Conservation (phyloP, 2,797 vertebrate genomes). For the Pangasius mekongensis region DNA sequence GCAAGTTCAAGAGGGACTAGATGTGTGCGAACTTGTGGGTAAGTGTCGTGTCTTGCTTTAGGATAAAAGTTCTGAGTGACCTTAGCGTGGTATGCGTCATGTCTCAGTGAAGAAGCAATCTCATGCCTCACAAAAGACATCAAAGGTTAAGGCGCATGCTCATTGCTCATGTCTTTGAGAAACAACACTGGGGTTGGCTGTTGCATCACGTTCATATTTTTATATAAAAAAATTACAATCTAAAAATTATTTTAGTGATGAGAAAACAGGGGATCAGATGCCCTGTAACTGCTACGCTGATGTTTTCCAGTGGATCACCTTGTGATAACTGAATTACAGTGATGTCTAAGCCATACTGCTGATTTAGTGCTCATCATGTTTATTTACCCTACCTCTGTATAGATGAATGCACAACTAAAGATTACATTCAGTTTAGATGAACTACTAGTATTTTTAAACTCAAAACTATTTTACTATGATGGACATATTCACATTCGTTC, state of each 20-base stretch:
- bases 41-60: neutral
- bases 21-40: conserved; percentile 11
- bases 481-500: neutral
- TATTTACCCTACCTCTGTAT: neutral
- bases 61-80: neutral
- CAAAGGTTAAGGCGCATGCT: neutral
- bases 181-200: neutral
- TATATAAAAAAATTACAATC: neutral
- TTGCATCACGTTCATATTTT: neutral
- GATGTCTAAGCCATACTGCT: neutral
- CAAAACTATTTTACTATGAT: neutral
- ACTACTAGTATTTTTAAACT: neutral
- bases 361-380: neutral
- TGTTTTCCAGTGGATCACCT: neutral
- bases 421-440: neutral
- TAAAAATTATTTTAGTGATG: neutral
- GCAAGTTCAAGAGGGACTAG: conserved; percentile 87
- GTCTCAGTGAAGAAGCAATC: neutral
- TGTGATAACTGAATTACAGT: neutral
- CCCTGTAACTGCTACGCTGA: neutral
- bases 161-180: neutral
- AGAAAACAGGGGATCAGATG: neutral
- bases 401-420: neutral
- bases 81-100: neutral
- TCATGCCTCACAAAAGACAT: neutral